Percentiles rank a stretch among this genome's conserved stretches.
Evolutionary conservation across 2,113 vertebrate species (phyloP).

Genomic region (Platysternon megacephalum): DNA sequence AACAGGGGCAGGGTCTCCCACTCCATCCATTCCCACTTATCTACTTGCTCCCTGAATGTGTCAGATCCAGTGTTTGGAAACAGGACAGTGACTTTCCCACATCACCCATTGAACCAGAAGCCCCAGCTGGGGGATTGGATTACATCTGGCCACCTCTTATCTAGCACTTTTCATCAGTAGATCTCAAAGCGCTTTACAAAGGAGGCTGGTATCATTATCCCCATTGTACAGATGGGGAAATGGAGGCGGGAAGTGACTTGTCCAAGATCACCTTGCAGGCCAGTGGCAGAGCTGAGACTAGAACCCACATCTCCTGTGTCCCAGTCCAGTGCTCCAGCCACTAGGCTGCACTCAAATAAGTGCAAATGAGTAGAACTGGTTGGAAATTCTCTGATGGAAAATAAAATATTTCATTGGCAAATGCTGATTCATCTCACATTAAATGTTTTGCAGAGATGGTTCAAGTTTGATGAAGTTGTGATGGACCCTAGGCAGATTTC

Average conservation of each 20-base stretch:
- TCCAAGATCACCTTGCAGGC: neutral
- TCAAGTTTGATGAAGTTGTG: neutral
- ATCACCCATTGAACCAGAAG: neutral
- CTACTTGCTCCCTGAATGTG: neutral
- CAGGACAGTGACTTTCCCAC: neutral
- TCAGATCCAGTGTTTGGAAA: accelerated
- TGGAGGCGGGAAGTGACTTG: neutral
- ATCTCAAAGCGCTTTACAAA: neutral
- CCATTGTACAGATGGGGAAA: neutral
- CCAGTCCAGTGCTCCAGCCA: neutral
- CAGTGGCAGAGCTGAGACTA: neutral
- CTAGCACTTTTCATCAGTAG: neutral
- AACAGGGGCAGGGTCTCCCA: neutral
- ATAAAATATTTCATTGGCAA: neutral
- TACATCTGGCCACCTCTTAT: neutral
- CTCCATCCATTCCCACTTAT: neutral
- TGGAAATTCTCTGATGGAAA: neutral
- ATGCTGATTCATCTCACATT: neutral
- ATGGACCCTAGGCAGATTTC: neutral
- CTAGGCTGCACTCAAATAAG: neutral
- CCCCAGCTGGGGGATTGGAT: accelerated
- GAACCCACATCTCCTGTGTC: neutral
- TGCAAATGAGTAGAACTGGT: neutral
- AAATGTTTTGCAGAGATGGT: neutral
- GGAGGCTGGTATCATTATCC: neutral